Evolutionary conservation across 2,113 vertebrate species (phyloP).

Genomic region (Halichoeres trimaculatus): DNA sequence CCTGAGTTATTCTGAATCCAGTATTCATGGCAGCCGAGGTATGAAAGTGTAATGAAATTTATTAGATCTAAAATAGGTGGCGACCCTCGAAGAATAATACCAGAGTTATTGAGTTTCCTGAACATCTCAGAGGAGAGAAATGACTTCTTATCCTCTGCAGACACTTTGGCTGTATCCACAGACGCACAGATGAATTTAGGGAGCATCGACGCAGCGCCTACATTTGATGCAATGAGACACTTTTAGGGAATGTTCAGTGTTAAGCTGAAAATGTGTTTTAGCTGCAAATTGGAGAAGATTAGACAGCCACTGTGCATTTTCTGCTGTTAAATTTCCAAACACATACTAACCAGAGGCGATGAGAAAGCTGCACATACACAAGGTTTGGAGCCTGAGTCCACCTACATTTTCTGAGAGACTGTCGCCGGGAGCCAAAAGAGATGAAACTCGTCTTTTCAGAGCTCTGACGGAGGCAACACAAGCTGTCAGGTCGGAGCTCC

Average conservation of each 20-base stretch:
- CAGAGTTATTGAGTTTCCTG: slow-evolving; percentile 44
- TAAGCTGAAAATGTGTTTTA: not conserved
- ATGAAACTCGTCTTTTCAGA: slow-evolving; percentile 21
- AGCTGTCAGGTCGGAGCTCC: slow-evolving; percentile 22
- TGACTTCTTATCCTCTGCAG: slow-evolving; percentile 34
- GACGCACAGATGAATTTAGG: slow-evolving; percentile 20
- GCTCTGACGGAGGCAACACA: slow-evolving; percentile 2
- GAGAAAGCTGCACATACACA: not conserved
- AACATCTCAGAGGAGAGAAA: slow-evolving; percentile 37
- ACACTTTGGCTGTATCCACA: slow-evolving; percentile 20
- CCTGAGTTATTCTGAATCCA: slow-evolving; percentile 41
- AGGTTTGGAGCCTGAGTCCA: slow-evolving; percentile 21
- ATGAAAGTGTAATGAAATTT: slow-evolving; percentile 57
- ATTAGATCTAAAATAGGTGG: slow-evolving; percentile 54
- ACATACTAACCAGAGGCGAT: not conserved
- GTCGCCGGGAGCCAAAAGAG: slow-evolving; percentile 27
- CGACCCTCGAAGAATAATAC: slow-evolving; percentile 55
- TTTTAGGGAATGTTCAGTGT: not conserved
- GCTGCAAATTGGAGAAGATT: not conserved
- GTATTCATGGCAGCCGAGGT: slow-evolving; percentile 33
- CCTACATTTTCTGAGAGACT: slow-evolving; percentile 15
- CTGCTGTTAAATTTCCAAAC: not conserved
- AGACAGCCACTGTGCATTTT: not conserved
- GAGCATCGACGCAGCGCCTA: slow-evolving; percentile 29
- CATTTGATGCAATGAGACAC: slow-evolving; percentile 22